Conservation (phyloP, 2,888 invertebrate genomes). For the Xestia c-nigrum region DNA sequence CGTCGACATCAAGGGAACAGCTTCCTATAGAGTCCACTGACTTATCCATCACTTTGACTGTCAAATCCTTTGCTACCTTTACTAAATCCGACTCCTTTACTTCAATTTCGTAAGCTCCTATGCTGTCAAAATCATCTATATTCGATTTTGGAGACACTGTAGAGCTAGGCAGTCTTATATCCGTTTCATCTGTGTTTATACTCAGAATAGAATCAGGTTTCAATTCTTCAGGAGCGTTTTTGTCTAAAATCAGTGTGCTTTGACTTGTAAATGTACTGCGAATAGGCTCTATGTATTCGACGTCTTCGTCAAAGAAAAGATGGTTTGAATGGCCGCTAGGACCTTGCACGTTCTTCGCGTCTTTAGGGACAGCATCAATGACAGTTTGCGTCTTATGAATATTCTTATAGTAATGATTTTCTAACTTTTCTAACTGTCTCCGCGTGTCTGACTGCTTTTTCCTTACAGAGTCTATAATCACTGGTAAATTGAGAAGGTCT, state of each 20-base stretch:
- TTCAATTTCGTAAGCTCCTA: slow-evolving; percentile 87
- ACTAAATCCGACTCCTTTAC: slow-evolving; percentile 86
- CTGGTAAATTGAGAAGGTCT: slow-evolving; percentile 86
- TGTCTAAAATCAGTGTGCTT: slow-evolving; percentile 87
- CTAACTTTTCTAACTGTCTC: slow-evolving; percentile 87
- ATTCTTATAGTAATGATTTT: slow-evolving; percentile 87
- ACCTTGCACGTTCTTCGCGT: slow-evolving; percentile 85
- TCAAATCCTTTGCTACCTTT: slow-evolving; percentile 82
- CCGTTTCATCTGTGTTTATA: slow-evolving; percentile 87
- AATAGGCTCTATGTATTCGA: slow-evolving; percentile 89
- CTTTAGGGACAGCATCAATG: slow-evolving; percentile 86
- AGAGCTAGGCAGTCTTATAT: slow-evolving; percentile 86
- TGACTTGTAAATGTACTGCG: slow-evolving; percentile 88
- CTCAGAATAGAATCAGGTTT: slow-evolving; percentile 85
- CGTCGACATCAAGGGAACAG: slow-evolving; percentile 96
- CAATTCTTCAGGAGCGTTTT: slow-evolving; percentile 74
- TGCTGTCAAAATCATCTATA: slow-evolving; percentile 84
- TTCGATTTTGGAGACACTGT: slow-evolving; percentile 85
- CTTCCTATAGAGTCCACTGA: slow-evolving; percentile 96
- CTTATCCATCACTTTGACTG: slow-evolving; percentile 92
- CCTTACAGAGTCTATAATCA: slow-evolving; percentile 87
- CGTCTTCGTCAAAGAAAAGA: slow-evolving; percentile 85
- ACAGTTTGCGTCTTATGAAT: slow-evolving; percentile 83
- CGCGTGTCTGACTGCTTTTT: slow-evolving; percentile 87
- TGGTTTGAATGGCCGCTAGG: slow-evolving; percentile 85